Conservation (phyloP, 2,113 vertebrate genomes). For the Columba livia region DNA sequence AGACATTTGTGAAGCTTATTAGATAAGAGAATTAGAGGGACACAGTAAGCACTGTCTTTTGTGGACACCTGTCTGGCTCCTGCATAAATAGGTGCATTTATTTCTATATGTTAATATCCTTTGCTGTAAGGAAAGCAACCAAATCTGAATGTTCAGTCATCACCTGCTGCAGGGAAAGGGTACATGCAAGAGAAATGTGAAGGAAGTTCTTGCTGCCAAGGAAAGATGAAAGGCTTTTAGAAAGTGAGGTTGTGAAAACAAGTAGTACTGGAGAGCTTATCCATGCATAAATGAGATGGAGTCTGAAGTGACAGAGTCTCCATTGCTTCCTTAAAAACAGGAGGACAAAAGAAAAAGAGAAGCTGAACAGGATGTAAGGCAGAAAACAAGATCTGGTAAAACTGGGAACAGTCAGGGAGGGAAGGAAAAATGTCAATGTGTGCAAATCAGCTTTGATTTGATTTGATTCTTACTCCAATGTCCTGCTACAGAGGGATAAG, state of each 20-base stretch:
- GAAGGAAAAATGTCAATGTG: not conserved
- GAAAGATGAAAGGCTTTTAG: constrained; percentile 40
- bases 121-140: not conserved
- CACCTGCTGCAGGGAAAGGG: constrained; percentile 1
- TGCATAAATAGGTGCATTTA: not conserved
- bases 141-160: not conserved
- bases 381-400: not conserved
- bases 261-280: constrained; percentile 22
- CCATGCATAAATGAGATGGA: constrained; percentile 27
- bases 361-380: not conserved
- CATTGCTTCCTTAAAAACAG: constrained; percentile 17
- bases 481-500: not conserved
- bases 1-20: not conserved
- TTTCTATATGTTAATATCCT: not conserved
- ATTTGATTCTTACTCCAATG: not conserved
- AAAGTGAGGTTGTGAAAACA: constrained; percentile 27
- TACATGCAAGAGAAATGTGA: not conserved
- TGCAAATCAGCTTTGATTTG: not conserved
- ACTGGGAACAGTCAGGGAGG: not conserved
- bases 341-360: not conserved
- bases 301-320: constrained; percentile 15
- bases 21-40: not conserved
- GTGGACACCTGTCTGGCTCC: not conserved
- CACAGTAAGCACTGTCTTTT: not conserved
- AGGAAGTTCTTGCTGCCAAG: not conserved